These are phyloP conservation scores for Hyalella azteca DNA, from an alignment of 2,888 invertebrate genomes.

Conservation along the genomic window DNA sequence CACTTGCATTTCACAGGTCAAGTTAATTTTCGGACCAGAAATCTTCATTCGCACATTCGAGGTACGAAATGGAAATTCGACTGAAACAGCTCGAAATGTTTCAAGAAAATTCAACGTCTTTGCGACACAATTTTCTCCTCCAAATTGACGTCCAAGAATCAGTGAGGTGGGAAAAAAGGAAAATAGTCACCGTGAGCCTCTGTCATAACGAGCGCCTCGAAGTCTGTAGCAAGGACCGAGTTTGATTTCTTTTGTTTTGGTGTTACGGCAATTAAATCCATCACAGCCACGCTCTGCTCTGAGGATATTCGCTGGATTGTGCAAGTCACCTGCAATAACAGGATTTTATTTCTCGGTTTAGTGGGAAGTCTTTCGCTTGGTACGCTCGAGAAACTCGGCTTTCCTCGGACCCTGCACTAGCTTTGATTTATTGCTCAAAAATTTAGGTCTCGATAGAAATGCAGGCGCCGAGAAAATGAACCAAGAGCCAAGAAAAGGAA, in stretches of 20 bases:
- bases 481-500: no score
- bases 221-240: neutral
- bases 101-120: neutral
- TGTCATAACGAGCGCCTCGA: neutral
- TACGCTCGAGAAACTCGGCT: neutral
- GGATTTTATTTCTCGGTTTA: slow-evolving; percentile 5
- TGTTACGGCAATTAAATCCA: neutral
- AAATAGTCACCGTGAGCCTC: no score
- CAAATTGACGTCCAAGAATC: neutral
- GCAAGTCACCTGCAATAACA: slow-evolving; percentile 31
- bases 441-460: neutral
- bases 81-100: neutral
- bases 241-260: slow-evolving; percentile 1
- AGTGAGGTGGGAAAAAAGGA: neutral
- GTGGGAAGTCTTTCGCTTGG: neutral
- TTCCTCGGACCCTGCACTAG: neutral
- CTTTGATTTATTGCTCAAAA: neutral
- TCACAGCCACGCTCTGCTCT: neutral
- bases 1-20: slow-evolving; percentile 7
- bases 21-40: neutral
- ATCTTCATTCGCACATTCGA: neutral
- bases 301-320: neutral
- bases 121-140: neutral
- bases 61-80: neutral
- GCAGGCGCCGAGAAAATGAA: no score